Evolutionary conservation across 2,888 invertebrate genomes (phyloP), one percentile per base, ranked within the genome.

Genomic region (Machimus rusticus): DNA sequence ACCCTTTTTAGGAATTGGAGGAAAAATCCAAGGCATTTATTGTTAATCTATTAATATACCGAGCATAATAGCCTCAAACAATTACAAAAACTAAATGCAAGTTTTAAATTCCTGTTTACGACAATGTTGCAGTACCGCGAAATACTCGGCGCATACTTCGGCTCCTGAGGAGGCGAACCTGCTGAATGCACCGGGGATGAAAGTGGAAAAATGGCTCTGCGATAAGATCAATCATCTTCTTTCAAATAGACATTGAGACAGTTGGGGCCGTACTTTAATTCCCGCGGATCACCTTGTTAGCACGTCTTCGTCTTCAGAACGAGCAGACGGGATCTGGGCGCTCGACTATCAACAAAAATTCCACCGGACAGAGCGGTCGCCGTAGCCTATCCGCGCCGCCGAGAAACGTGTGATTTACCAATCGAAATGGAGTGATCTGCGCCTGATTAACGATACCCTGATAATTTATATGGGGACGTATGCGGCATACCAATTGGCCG

Each of bases 401-500:
- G 66, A 3, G 66, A 66, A 9, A 82, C 16, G 46, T 82, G 82
- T 82, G 82, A 82, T 55, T 55, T 82, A 82, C 82, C 82, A 82
- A 81, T 82, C 34, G 31, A 51, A 82, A 12, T 82, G 55, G 82
- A 82, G n/a, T 31, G 51, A 82, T 82, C 37, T n/a, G 31, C 23
- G 19, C 12, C 37, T 55, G 82, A 82, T 82, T 82, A 51, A 82
- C 55, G 51, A 57, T 55, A 55, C 6, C 31, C 57, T 82, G 57
- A 55, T 82, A 57, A 82, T 82, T 82, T 82, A 55, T 82, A 82
- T 51, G 31, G 82, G 31, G 6, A 55, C 57, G 31, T 51, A 34
- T 55, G n/a, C 31, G 28, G 82, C 82, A 82, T 82, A 82, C 34
- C 55, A 82, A 82, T 82, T 82, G 82, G n/a, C 34, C 28, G 34